Base-by-base conservation (phyloP, 1,140 invertebrate genomes). In the Helicoverpa armigera region DNA sequence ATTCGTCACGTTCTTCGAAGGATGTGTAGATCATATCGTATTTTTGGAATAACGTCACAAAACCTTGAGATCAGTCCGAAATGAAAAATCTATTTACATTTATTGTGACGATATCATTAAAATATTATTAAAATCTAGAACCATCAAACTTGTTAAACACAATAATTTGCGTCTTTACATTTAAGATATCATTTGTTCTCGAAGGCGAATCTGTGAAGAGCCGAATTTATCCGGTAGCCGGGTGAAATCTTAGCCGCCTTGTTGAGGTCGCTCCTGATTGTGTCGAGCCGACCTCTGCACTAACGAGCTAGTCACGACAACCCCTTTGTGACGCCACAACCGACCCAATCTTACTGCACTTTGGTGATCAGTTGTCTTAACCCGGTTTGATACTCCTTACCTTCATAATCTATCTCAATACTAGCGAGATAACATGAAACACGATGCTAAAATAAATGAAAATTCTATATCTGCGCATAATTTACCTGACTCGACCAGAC, bases 291-390 rank as follows among this genome's bases (percentile, higher is more conserved):
- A 74, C 82, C 82, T 83, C 79, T 79, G 80, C 79, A 31, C 85
- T 91, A 91, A 91, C 87, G 87, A 91, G 88, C 85, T 85, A 78
- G 82, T 85, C 86, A 74, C 65, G 69, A 31, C 78, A 78, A 79
- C 79, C 84, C 78, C 83, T 86, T 82, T 85, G 80, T 67, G 80
- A 48, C 79, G 75, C 81, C 82, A 58, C 83, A 84, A 83, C 56
- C 35, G 74, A 83, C 81, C 79, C 81, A 84, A 84, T 84, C 83
- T 82, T 84, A 76, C 85, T 87, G 83, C 87, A 87, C 83, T 84
- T 81, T 73, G 18, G 18, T 51, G 35, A 63, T 61, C 73, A 43
- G n/a, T 72, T 53, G 31, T 56, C 70, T 73, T 58, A 73, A 9
- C 7, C 53, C 31, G 14, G 29, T 53, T 72, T 72, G 13, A n/a